These are phyloP conservation scores for Acanthopleura granulata DNA, from an alignment of 2,888 invertebrate genomes.

Conservation along the genomic window DNA sequence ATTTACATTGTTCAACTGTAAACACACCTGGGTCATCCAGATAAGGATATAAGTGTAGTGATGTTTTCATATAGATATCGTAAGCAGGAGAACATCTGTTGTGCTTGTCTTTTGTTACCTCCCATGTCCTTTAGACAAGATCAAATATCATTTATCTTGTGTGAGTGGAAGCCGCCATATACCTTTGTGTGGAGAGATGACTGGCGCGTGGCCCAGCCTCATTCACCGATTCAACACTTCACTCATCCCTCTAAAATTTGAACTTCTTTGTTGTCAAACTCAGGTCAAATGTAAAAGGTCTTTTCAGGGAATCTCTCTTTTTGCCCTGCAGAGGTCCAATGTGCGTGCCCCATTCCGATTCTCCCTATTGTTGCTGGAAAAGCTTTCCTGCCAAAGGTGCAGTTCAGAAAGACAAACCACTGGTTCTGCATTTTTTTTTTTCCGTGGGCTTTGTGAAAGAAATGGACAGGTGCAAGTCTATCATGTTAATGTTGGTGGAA, in stretches of 20 bases:
- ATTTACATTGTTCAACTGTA: no score
- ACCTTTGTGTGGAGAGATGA: background rate
- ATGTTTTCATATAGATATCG: no score
- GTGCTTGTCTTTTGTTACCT: background rate
- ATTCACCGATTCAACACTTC: background rate
- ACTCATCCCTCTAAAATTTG: background rate
- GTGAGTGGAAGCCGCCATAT: background rate
- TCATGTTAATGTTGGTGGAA: no score
- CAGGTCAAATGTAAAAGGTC: background rate
- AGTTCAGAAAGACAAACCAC: no score
- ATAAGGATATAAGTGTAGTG: no score
- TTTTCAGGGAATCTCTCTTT: background rate
- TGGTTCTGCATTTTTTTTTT: no score
- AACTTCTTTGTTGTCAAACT: background rate
- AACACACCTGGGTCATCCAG: no score
- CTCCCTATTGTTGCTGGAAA: no score
- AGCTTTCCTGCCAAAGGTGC: no score
- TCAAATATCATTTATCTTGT: conserved; percentile 2
- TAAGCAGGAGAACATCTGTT: background rate
- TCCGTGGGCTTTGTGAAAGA: no score
- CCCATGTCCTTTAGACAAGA: background rate
- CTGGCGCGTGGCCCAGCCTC: background rate
- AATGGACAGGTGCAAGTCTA: no score
- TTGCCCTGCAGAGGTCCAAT: background rate
- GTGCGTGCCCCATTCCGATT: background rate